Conservation (phyloP, 2,888 invertebrate genomes). For the Norana najaformis region DNA sequence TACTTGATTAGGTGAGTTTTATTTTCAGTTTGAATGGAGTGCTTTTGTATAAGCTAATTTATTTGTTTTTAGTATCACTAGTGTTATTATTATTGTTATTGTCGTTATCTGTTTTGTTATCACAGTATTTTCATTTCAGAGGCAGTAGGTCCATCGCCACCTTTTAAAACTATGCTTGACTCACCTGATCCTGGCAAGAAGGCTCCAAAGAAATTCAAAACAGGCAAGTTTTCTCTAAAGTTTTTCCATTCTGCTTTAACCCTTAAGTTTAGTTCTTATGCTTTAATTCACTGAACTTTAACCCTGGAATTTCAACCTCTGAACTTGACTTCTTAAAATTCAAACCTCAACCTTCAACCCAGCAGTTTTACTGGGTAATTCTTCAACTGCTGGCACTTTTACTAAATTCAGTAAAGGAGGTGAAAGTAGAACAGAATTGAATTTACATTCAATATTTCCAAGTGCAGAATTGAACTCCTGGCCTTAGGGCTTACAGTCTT, state of each 20-base stretch:
- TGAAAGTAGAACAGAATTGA: not conserved
- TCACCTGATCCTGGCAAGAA: constrained; percentile 7
- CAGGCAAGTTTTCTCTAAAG: not conserved
- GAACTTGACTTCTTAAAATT: not conserved
- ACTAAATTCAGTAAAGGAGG: not conserved
- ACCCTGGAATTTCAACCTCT: not conserved
- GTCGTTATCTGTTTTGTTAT: not conserved
- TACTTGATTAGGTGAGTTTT: not conserved
- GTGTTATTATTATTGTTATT: not conserved
- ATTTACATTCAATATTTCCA: not conserved
- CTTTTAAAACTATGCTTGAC: constrained; percentile 10
- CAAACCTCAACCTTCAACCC: too few relatives aligned
- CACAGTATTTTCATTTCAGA: not conserved
- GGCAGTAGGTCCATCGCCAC: not conserved
- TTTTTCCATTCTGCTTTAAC: not conserved
- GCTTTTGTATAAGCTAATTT: not conserved
- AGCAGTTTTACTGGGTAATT: too few relatives aligned
- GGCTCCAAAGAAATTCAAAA: not conserved
- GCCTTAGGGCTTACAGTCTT: not conserved
- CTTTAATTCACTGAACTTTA: not conserved
- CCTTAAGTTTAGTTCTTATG: not conserved
- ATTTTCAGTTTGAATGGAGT: not conserved
- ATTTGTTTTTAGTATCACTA: not conserved
- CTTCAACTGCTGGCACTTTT: too few relatives aligned
- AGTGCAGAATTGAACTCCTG: not conserved